phyloP scores from a whole-genome alignment of 2,113 vertebrate species.

The Apodemus sylvaticus region DNA sequence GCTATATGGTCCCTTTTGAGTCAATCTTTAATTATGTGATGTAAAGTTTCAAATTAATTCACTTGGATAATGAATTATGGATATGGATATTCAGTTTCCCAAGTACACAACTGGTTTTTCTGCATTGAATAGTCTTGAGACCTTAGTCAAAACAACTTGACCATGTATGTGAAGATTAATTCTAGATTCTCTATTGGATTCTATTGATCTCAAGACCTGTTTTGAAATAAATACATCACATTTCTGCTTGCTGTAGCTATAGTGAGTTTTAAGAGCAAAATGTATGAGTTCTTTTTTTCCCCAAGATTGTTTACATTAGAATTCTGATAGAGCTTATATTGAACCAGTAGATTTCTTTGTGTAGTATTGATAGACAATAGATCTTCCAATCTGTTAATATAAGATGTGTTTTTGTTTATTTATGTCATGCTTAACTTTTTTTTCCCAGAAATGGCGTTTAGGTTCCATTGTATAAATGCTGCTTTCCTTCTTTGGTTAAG shows the following conservation, averaged over 20 bases:
- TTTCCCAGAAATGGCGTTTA: neutral
- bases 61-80: too few species aligned
- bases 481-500: neutral
- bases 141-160: neutral
- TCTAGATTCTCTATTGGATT: neutral
- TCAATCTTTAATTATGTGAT: neutral
- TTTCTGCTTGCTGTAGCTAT: neutral
- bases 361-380: neutral
- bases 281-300: neutral
- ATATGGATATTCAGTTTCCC: neutral
- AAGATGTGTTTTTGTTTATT: neutral
- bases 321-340: neutral
- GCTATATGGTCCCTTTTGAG: neutral
- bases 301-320: neutral
- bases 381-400: neutral
- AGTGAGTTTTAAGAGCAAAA: neutral
- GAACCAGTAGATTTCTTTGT: neutral
- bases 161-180: neutral
- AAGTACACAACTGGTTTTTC: neutral
- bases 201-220: neutral
- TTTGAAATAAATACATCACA: neutral
- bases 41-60: neutral
- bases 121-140: neutral
- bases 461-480: neutral
- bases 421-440: neutral